Percentiles rank a stretch among this genome's conserved stretches.
These are phyloP conservation scores for Trachelus troglodyta DNA, from an alignment of 2,888 invertebrate genomes.

Conservation along the genomic window DNA sequence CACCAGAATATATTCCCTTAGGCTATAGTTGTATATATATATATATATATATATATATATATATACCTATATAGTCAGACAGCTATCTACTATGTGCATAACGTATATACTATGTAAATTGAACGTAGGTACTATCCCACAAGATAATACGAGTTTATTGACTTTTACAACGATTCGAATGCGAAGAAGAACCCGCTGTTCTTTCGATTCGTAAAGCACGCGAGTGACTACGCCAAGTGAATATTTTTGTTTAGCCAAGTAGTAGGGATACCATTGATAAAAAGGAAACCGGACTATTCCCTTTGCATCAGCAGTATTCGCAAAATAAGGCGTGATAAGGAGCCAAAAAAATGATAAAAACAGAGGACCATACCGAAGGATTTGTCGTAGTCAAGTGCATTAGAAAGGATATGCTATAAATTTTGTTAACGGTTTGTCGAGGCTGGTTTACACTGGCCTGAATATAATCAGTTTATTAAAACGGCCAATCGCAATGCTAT, in stretches of 20 bases:
- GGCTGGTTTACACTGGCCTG: not conserved
- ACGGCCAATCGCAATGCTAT: constrained; percentile 36
- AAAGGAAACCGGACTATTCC: not conserved
- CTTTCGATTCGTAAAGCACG: not conserved
- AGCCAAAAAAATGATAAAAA: constrained; percentile 35
- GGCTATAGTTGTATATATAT: not conserved
- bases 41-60: too few relatives aligned
- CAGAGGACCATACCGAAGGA: not conserved
- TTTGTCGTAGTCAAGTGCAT: not conserved
- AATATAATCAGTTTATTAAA: constrained; percentile 40
- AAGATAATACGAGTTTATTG: not conserved
- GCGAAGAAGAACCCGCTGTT: not conserved
- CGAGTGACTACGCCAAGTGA: not conserved
- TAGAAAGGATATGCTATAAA: not conserved
- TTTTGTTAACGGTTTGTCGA: not conserved
- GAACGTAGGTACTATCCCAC: not conserved
- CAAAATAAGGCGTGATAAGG: not conserved
- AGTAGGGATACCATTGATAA: not conserved
- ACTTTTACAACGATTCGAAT: not conserved
- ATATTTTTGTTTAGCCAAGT: not conserved
- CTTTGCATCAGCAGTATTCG: not conserved
- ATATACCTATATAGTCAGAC: not conserved
- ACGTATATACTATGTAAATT: not conserved
- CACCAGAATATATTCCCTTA: not conserved
- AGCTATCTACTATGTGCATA: not conserved